phyloP scores from a whole-genome alignment of 2,888 invertebrate species.

The Metacarcinus magister region DNA sequence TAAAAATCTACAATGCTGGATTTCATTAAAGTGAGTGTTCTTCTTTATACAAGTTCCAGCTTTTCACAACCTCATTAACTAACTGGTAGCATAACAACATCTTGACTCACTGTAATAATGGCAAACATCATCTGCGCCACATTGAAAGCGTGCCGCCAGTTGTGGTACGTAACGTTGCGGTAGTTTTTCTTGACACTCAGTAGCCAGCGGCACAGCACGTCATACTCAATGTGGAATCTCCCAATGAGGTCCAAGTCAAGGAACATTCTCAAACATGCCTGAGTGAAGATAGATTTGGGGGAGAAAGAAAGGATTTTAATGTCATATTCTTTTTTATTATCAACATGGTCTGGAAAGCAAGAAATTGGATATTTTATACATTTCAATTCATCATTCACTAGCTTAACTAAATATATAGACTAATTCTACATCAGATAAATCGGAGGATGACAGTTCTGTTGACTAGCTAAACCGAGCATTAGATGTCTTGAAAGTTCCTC shows the following conservation, averaged over 20 bases:
- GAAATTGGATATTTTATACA: too few relatives aligned
- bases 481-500: too few relatives aligned
- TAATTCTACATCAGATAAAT: too few relatives aligned
- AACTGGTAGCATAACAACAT: background rate
- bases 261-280: conserved; percentile 97
- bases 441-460: too few relatives aligned
- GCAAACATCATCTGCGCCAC: conserved; percentile 99
- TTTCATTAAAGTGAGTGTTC: too few relatives aligned
- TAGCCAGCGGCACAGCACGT: conserved; percentile 92
- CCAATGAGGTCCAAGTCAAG: conserved; percentile 96
- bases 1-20: too few relatives aligned
- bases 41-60: too few relatives aligned
- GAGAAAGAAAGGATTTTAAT: background rate
- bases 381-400: too few relatives aligned
- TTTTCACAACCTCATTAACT: too few relatives aligned
- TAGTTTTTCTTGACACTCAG: conserved; percentile 97
- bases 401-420: too few relatives aligned
- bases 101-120: conserved; percentile 91
- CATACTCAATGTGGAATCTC: conserved; percentile 96
- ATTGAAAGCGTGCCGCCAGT: conserved; percentile 98
- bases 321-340: background rate
- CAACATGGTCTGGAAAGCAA: background rate
- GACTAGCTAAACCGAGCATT: too few relatives aligned
- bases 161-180: conserved; percentile 96
- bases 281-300: conserved; percentile 76